Evolutionary conservation across 2,888 invertebrate species (phyloP), one percentile per base, ranked within the genome.

Genomic region (Rhaphigaster nebulosa): DNA sequence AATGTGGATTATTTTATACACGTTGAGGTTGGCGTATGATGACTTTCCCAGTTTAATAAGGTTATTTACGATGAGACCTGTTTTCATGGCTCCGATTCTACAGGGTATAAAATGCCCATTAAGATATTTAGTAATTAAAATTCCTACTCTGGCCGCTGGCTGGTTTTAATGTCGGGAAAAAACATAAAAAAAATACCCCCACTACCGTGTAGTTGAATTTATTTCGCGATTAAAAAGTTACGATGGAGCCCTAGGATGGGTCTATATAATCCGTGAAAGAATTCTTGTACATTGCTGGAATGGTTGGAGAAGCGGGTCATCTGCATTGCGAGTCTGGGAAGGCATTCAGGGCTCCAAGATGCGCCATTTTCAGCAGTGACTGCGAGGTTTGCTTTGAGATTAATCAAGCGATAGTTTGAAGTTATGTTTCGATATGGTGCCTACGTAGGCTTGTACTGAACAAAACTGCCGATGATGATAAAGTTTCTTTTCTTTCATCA

Each of bases 61-160:
- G 84, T 84, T 84, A 84, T 84, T 84, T 84, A 84, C 84, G 41
- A n/a, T n/a, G 45, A 84, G 84, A 45, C 45, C 84, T n/a, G n/a
- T 50, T 84, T 76, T 84, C 45, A 26, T 45, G 84, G 84, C 84
- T 50, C 45, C 45, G 84, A 84, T 45, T 84, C 84, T 45, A 41
- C 45, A 50, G 45, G 80, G 41, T n/a, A 84, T 84, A 84, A 84
- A 84, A 84, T n/a, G n/a, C 26, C 84, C 84, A 84, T 84, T 84
- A 45, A 50, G 41, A 84, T 50, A 84, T 84, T 84, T 45, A 84
- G 41, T 84, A 45, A 84, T 84, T 84, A 84, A 84, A 84, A 84
- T 84, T 84, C 84, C 84, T 84, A 38, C 84, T 84, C 13, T 13
- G 45, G 45, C 3, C 84, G 41, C 84, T 38, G 45, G n/a, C 45